Conservation (phyloP, 1,140 invertebrate genomes). For the Platyscapa corneri region DNA sequence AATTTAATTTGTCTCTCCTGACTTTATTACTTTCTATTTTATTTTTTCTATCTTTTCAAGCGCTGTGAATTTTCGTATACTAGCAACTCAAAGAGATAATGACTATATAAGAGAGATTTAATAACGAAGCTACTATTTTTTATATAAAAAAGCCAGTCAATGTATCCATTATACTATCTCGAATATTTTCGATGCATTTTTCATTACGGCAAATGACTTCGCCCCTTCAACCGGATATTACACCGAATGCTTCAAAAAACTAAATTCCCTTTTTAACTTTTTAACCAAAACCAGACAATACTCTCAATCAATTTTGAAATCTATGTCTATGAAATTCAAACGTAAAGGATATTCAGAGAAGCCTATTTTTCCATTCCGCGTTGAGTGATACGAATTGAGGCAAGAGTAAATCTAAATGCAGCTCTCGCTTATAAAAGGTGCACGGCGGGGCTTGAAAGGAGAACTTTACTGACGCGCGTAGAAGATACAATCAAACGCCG, state of each 20-base stretch:
- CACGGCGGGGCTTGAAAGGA: background rate
- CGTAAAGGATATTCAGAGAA: background rate
- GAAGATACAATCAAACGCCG: slow-evolving; percentile 20
- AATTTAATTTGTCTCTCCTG: too few species aligned
- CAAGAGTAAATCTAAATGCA: background rate
- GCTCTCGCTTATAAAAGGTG: background rate
- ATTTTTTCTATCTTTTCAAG: too few species aligned
- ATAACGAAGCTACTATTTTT: too few species aligned
- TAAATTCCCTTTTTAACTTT: background rate
- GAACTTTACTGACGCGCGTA: background rate
- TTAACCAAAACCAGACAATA: background rate
- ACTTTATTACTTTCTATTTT: too few species aligned
- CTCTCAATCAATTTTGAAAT: background rate
- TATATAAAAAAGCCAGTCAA: background rate
- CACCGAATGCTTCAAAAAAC: background rate
- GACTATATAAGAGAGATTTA: background rate
- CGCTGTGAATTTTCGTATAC: too few species aligned
- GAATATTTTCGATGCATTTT: background rate
- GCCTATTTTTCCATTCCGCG: background rate
- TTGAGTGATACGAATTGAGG: background rate
- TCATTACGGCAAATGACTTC: background rate
- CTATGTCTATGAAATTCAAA: background rate
- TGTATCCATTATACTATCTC: background rate
- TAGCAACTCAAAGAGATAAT: background rate
- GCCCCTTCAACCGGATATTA: background rate